Conservation (phyloP, 2,888 invertebrate genomes). For the Pyrgus malvae region DNA sequence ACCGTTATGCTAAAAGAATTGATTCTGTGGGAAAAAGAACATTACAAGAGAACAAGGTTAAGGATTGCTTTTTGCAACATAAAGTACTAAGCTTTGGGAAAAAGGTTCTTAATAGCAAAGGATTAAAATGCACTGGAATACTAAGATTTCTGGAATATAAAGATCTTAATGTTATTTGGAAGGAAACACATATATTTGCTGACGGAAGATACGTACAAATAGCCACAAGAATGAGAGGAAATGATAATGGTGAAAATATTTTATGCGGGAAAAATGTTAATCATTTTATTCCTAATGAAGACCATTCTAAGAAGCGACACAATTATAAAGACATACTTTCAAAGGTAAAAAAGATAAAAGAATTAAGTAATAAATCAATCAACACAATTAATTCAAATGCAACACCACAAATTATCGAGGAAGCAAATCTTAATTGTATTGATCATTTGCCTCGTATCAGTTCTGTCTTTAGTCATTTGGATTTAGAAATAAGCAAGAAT, state of each 20-base stretch:
- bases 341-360: neutral
- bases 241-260: conserved; percentile 36
- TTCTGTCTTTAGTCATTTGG: conserved; percentile 10
- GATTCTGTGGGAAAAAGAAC: conserved; percentile 34
- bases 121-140: conserved; percentile 56
- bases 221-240: conserved; percentile 47
- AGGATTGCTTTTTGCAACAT: conserved; percentile 53
- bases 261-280: conserved; percentile 43
- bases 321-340: neutral
- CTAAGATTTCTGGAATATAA: conserved; percentile 62
- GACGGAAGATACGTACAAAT: conserved; percentile 44
- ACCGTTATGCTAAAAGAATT: conserved; percentile 46
- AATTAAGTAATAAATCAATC: no score
- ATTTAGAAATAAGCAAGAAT: conserved; percentile 11
- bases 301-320: neutral
- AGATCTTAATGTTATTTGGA: conserved; percentile 59
- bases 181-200: conserved; percentile 19
- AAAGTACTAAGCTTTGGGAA: conserved; percentile 68
- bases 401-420: neutral
- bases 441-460: conserved; percentile 35
- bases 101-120: conserved; percentile 57
- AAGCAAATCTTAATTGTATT: neutral
- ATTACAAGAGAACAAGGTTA: conserved; percentile 27
- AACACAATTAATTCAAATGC: neutral
- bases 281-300: neutral